Base-by-base conservation (phyloP, 2,113 vertebrate species). In the Percina caprodes region DNA sequence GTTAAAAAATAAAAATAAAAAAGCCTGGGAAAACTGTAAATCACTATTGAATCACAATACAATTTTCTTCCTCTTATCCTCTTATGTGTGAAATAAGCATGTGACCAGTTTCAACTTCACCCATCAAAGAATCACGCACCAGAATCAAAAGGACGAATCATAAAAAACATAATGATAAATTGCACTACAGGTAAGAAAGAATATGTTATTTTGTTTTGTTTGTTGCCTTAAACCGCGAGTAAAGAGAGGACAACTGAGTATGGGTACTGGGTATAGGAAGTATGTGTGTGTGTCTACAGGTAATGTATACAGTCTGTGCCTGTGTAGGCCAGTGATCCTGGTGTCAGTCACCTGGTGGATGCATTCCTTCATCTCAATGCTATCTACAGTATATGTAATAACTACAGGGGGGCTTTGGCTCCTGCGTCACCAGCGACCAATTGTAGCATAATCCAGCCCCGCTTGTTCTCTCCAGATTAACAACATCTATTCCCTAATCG, bases 391-490 rank as follows among this genome's bases (percentile, higher is more conserved):
- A 42, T 42, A 74, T 86, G 86, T 89, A 89, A 94, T 92, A 88
- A 90, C 82, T 79, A 70, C 19, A 3, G 61, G 19, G n/a, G n/a
- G 48, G 84, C 83, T 91, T 92, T 91, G 72, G 79, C 80, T 87
- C 58, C 79, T 87, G 87, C 77, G 80, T 88, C 86, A 91, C 71
- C 52, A 59, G 78, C 84, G 65, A 14, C 79, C 88, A 84, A 79
- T 83, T 62, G 51, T 23, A 67, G 77, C 79, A 77, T 95, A 93
- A 95, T 93, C 91, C 89, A 87, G 66, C 49, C 51, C 61, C 55
- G 77, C 89, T 86, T 92, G 89, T 92, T 93, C 91, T 35, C 76
- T 61, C 52, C 84, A 93, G 93, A 94, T 95, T 94, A 94, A 86
- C 86, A 85, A 82, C 88, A 78, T 87, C 83, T 82, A 90, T 84